A percentile compares a stretch with the other conserved stretches of the same genome.
phyloP scores from a whole-genome alignment of 2,888 invertebrate species.

The Leistus spinibarbis region DNA sequence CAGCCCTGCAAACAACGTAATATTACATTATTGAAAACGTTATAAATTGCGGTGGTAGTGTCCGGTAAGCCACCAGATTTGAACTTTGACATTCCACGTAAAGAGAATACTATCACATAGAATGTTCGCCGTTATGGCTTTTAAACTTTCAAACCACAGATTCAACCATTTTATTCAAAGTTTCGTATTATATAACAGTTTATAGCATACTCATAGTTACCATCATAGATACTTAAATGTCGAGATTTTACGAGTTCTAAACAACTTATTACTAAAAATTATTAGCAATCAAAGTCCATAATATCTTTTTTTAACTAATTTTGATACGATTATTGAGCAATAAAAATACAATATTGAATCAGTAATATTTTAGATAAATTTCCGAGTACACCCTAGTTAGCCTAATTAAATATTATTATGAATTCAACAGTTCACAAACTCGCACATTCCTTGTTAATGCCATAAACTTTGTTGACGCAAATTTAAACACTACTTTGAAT shows the following conservation, averaged over 20 bases:
- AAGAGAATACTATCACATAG: slow-evolving; percentile 1
- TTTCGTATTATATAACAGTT: background rate
- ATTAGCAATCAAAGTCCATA: background rate
- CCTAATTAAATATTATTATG: slow-evolving; percentile 30
- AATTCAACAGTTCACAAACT: slow-evolving; percentile 27
- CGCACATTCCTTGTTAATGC: background rate
- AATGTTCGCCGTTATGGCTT: background rate
- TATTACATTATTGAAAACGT: background rate
- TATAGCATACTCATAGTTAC: too few relatives aligned
- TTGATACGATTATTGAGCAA: too few relatives aligned
- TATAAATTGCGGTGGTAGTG: background rate
- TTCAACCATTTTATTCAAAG: background rate
- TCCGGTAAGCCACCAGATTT: background rate
- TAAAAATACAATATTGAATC: too few relatives aligned
- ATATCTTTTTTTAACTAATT: background rate
- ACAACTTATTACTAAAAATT: background rate
- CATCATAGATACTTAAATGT: background rate
- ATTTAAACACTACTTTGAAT: slow-evolving; percentile 34
- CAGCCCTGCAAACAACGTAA: background rate
- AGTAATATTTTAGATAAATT: background rate
- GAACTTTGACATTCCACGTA: slow-evolving; percentile 34
- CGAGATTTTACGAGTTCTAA: background rate
- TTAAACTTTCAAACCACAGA: background rate
- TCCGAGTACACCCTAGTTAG: slow-evolving; percentile 2
- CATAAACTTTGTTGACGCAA: background rate